Base-by-base conservation (phyloP, 2,113 vertebrate species). In the Ailurus styani region DNA sequence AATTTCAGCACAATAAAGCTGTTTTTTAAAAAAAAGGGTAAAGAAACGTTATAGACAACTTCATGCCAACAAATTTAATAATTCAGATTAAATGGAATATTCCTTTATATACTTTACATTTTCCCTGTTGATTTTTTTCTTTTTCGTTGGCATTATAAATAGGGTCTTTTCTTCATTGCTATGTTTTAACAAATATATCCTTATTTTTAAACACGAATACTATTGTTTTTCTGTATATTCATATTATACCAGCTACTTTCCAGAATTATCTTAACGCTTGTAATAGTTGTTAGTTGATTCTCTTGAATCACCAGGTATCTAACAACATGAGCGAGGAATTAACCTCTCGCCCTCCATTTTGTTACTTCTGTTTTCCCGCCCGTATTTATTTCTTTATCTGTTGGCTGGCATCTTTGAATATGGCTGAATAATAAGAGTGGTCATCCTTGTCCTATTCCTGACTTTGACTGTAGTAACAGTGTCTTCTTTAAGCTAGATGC, bases 11-110 rank as follows among this genome's bases (percentile, higher is more conserved):
- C 54, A 86, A n/a, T 40, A 90, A 85, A 64, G 40, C 15, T 85
- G 1, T 73, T 57, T 92, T 83, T 29, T 9, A 5, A 18, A 88
- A 91, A 91, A 87, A 95, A 52, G 31, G 37, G 40, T 55, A 93
- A 55, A 13, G 29, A 37, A 89, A 62, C 62, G 60, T 88, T 70
- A 89, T 21, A 2, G 34, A 68, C 17, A 87, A 96, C 60, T 89
- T 95, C 60, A 72, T 54, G n/a, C 23, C 84, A 95, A 84, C 54
- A 54, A 84, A 55, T 89, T 47, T 93, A 54, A 29, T 83, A 83
- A 83, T 64, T 83, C 60, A 95, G 68, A 97, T 83, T 21, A 91
- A 93, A 95, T 34, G 20, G 52, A 85, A 95, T 73, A 64, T 29
- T 72, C 54, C 14, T 87, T 97, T 93, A 62, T 54, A 40, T 87